phyloP scores from a whole-genome alignment of 2,888 invertebrate species.

The Drosophila pegasa region DNA sequence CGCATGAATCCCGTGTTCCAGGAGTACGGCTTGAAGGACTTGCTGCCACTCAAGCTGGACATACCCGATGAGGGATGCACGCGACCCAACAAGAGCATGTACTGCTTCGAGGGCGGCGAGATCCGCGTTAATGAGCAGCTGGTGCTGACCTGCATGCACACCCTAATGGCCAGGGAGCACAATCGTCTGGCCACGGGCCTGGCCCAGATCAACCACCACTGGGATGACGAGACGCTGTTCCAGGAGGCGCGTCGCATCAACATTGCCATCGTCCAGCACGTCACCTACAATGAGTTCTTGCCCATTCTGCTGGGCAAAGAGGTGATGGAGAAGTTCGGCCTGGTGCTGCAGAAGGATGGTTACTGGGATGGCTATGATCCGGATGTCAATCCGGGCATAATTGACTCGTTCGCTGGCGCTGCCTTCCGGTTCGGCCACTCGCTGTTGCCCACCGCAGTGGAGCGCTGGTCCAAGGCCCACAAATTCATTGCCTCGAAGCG shows the following conservation, averaged over 20 bases:
- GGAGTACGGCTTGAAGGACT: slow-evolving; percentile 94
- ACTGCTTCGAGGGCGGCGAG: slow-evolving; percentile 97
- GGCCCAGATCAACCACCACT: slow-evolving; percentile 93
- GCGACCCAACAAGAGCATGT: slow-evolving; percentile 94
- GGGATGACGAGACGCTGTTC: slow-evolving; percentile 96
- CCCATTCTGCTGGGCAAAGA: slow-evolving; percentile 95
- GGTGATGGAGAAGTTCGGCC: slow-evolving; percentile 95
- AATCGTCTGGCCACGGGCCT: slow-evolving; percentile 92
- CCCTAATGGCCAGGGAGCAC: slow-evolving; percentile 95
- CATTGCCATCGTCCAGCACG: slow-evolving; percentile 94
- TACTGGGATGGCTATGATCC: slow-evolving; percentile 88
- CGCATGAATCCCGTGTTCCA: slow-evolving; percentile 95
- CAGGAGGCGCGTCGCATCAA: slow-evolving; percentile 94
- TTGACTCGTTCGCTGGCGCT: slow-evolving; percentile 95
- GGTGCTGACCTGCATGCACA: slow-evolving; percentile 95
- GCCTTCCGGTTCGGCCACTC: slow-evolving; percentile 97
- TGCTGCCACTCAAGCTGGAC: slow-evolving; percentile 94
- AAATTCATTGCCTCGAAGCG: slow-evolving; percentile 97
- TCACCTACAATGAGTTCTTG: slow-evolving; percentile 95
- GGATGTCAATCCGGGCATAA: slow-evolving; percentile 94
- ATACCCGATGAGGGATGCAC: slow-evolving; percentile 97
- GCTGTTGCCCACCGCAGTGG: slow-evolving; percentile 94
- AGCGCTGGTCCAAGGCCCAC: slow-evolving; percentile 97
- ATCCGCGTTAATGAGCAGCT: slow-evolving; percentile 96
- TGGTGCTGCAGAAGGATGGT: slow-evolving; percentile 92